Percentiles rank a stretch among this genome's conserved stretches.
phyloP scores from a whole-genome alignment of 2,888 invertebrate genomes.

The Synanthedon formicaeformis region DNA sequence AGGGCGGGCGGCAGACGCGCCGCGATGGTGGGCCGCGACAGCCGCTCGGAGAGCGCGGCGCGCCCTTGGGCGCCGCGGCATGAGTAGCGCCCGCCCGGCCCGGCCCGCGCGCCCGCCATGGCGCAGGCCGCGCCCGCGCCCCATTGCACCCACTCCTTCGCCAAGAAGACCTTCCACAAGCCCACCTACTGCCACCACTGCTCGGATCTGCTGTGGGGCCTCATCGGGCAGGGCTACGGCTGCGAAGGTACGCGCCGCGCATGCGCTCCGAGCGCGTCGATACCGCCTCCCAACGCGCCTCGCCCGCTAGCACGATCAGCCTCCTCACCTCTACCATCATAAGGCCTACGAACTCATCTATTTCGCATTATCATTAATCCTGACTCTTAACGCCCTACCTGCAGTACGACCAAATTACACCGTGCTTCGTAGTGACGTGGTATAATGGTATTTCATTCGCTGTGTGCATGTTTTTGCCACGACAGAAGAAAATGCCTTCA shows the following conservation, averaged over 20 bases:
- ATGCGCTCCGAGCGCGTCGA: constrained; percentile 60
- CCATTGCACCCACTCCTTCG: constrained; percentile 91
- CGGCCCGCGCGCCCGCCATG: constrained; percentile 69
- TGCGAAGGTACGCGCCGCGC: constrained; percentile 92
- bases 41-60: constrained; percentile 70
- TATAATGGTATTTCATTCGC: too few relatives aligned
- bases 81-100: constrained; percentile 66
- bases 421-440: too few relatives aligned
- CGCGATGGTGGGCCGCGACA: constrained; percentile 71
- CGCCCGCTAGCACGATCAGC: constrained; percentile 44
- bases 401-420: neutral
- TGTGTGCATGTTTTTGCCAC: constrained; percentile 1
- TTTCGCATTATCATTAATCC: neutral
- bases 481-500: neutral
- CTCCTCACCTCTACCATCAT: neutral
- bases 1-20: constrained; percentile 56
- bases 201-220: constrained; percentile 99
- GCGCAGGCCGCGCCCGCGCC: constrained; percentile 73
- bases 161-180: constrained; percentile 99
- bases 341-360: too few relatives aligned
- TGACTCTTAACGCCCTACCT: neutral
- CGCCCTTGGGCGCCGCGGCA: constrained; percentile 70
- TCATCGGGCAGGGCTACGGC: constrained; percentile 99
- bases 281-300: constrained; percentile 43
- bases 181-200: constrained; percentile 99